Base-by-base conservation (phyloP, 2,797 vertebrate species). In the Craterocephalus amniculus region DNA sequence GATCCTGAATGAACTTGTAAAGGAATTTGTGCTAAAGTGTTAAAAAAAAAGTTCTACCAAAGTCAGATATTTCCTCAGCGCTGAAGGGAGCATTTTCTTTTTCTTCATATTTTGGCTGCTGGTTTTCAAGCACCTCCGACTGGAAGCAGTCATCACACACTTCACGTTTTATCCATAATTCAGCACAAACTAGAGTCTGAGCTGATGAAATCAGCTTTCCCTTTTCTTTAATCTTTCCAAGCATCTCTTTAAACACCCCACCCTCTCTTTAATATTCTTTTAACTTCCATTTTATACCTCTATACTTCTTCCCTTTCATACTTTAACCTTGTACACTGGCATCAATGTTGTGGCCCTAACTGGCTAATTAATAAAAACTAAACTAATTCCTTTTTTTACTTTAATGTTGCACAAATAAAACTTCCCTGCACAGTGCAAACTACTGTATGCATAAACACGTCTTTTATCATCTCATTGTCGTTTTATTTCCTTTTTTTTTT, bases 391-490 rank as follows among this genome's bases (percentile, higher is more conserved):
- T 78, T 79, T 84, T 79, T 57, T 56, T 34, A 34, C 22, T 45
- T 48, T 27, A 2, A 8, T 48, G 67, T 91, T 91, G 92, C 93
- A 93, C 93, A 90, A 57, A 74, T 35, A 52, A 79, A 73, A 79
- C 62, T 84, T 79, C 85, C 85, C 89, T 84, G 88, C 89, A 91
- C 87, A 58, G 88, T 93, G 91, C 91, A 90, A 93, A 91, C 93
- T 94, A 93, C 93, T 94, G 94, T 92, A 91, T 83, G 87, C 84
- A 86, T 88, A 83, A 81, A 90, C 88, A 89, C 78, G 36, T 87
- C 72, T 84, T 84, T 68, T 88, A 83, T 84, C 82, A 82, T 91
- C 83, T 91, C 87, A 48, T 84, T 70, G 71, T 88, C 38, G 87
- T 78, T 72, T 75, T 31, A 31, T 70, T 54, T 86, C 81, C 73